A percentile compares a stretch with the other conserved stretches of the same genome.
Conservation (phyloP, 2,888 invertebrate species). For the Rhopalosiphum nymphaeae region DNA sequence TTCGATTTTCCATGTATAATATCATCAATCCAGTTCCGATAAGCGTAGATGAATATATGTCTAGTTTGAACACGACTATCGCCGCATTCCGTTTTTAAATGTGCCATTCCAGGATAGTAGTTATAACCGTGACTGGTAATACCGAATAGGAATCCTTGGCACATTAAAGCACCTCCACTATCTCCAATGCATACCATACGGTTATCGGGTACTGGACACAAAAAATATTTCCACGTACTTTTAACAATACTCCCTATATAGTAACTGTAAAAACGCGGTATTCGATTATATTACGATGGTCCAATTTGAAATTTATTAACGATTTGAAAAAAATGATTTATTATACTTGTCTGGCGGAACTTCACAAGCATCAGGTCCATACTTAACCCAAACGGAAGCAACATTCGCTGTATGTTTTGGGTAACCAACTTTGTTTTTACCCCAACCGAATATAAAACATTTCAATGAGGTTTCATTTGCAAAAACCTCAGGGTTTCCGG, state of each 20-base stretch:
- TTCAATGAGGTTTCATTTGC: not conserved
- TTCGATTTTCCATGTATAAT: not conserved
- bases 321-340: not conserved
- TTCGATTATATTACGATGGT: not conserved
- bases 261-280: not conserved
- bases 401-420: not conserved
- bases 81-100: constrained; percentile 15
- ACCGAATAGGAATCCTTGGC: constrained; percentile 27
- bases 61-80: constrained; percentile 54
- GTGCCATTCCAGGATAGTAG: constrained; percentile 28
- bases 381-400: constrained; percentile 33
- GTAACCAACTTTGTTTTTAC: constrained; percentile 1
- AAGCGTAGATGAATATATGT: constrained; percentile 22
- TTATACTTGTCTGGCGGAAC: constrained; percentile 53
- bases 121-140: constrained; percentile 54
- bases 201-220: constrained; percentile 39
- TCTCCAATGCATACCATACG: constrained; percentile 56
- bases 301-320: not conserved
- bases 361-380: constrained; percentile 43
- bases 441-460: constrained; percentile 48
- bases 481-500: not conserved
- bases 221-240: constrained; percentile 28
- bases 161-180: constrained; percentile 51
- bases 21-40: constrained; percentile 30
- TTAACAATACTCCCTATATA: not conserved